Conservation (phyloP, 2,113 vertebrate genomes). For the Sitta europaea region DNA sequence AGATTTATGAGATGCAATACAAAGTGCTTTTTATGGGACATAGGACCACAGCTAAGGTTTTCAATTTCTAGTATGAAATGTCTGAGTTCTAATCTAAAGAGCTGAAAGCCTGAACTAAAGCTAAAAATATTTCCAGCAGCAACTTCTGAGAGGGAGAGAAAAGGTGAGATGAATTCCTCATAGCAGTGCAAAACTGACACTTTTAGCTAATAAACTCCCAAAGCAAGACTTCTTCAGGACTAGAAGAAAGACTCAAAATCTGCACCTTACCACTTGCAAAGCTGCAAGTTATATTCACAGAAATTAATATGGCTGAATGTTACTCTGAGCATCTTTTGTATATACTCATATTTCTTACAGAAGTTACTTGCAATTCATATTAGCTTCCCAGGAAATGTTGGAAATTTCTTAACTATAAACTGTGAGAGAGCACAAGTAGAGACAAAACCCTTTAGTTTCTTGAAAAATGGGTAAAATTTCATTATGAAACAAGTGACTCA, state of each 20-base stretch:
- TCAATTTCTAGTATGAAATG: background rate
- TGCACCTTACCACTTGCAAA: background rate
- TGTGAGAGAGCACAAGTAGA: background rate
- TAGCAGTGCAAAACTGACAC: rapidly evolving
- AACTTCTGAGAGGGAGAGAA: background rate
- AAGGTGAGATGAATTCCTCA: background rate
- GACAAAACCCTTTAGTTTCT: background rate
- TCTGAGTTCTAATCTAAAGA: background rate
- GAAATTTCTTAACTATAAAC: background rate
- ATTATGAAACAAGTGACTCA: background rate
- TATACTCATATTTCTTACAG: background rate
- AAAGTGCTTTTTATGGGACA: background rate
- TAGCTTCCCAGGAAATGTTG: background rate
- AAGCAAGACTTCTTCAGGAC: background rate
- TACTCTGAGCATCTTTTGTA: background rate
- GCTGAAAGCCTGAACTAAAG: background rate
- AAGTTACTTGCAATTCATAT: background rate
- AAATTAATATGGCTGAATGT: background rate
- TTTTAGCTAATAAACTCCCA: background rate
- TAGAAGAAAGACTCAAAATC: background rate
- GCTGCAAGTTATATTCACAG: background rate
- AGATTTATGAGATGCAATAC: background rate
- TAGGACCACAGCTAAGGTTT: background rate
- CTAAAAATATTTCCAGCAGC: background rate
- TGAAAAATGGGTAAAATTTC: background rate